Evolutionary conservation across 2,888 invertebrate species (phyloP), one percentile per base, ranked within the genome.

Genomic region (Lithophane ornitopus): DNA sequence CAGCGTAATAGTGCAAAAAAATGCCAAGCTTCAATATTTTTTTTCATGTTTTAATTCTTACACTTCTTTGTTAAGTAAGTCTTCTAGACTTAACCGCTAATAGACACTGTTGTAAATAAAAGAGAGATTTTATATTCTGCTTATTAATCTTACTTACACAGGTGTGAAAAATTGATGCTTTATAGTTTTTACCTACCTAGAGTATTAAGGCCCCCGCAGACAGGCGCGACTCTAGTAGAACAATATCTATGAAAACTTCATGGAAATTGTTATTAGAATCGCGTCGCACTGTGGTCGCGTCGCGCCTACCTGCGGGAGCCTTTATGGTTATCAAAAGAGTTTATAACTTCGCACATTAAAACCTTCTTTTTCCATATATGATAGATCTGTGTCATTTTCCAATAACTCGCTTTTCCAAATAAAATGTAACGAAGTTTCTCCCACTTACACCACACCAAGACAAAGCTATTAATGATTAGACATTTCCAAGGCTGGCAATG

Each of bases 401-500:
- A 65, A 34, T 4, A 14, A 68, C 0, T 26, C 11, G 1, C 16
- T 67, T 39, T 52, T 16, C 7, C 28, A 41, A 72, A 22, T 44
- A 19, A 74, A 26, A 74, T 11, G 1, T n/a, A 34, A 16, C 0
- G 6, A 16, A 7, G 14, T 46, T 7, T 63, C 1, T 70, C 54
- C 19, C 4, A 62, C 74, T 85, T 84, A 62, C 14, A 70, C 86
- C 84, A 84, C 22, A 54, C 56, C 3, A 63, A 82, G 59, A 67
- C 52, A 52, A 83, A 82, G 84, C 87, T 82, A 81, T 85, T 90
- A 91, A 89, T 88, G 87, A 88, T 85, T 81, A 87, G 84, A 85
- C 84, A 89, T 90, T 89, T 88, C 87, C 73, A 84, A 71, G 72
- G 74, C 84, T 88, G 80, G 78, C 86, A 84, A 86, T 83, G 85